Evolutionary conservation across 2,113 vertebrate species (phyloP).

Genomic region (Eublepharis macularius): DNA sequence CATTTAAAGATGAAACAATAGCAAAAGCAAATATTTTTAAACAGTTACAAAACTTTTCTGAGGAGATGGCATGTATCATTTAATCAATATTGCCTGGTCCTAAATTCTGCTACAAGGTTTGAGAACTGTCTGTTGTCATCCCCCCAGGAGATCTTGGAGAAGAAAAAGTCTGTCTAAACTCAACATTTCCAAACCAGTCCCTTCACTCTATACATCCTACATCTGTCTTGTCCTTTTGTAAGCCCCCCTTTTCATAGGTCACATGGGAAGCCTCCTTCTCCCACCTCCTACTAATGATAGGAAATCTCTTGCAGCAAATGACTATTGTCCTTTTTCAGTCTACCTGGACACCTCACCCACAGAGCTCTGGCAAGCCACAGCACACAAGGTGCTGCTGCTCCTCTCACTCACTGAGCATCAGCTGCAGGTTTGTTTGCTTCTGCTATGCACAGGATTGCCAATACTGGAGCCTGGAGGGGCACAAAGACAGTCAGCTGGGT

Average conservation of each 20-base stretch:
- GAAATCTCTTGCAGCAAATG: background rate
- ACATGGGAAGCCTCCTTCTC: background rate
- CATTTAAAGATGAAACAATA: background rate
- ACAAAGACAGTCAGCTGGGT: background rate
- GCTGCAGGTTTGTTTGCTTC: background rate
- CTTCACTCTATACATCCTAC: background rate
- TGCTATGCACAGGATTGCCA: background rate
- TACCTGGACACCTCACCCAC: background rate
- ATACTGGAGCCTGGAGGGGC: background rate
- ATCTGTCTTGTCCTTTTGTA: background rate
- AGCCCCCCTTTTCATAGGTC: background rate
- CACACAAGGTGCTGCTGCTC: background rate
- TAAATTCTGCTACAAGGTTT: background rate
- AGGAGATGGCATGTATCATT: background rate
- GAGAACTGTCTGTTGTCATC: background rate
- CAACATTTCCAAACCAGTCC: background rate
- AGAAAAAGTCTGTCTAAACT: no score
- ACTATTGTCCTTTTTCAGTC: background rate
- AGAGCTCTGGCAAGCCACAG: background rate
- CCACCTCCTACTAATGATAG: background rate
- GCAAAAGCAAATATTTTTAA: no score
- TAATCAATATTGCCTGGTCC: background rate
- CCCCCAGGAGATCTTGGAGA: background rate
- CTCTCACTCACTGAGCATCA: background rate
- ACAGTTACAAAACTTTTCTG: background rate